Conservation (phyloP, 2,113 vertebrate genomes). For the Perognathus longimembris region DNA sequence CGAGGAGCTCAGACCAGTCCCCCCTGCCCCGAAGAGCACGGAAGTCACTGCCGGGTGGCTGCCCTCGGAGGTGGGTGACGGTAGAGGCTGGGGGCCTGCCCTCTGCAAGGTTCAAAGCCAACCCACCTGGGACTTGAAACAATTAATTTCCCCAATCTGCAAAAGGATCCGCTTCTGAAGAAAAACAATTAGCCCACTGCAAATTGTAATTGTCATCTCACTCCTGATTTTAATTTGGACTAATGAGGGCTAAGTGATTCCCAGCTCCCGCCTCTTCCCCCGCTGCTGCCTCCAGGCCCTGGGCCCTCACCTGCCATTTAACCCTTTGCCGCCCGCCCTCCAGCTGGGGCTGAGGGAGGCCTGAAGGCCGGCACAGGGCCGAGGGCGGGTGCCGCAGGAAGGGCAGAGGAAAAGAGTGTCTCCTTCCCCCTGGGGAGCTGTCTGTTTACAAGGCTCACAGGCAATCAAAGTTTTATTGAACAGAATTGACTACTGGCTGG, state of each 20-base stretch:
- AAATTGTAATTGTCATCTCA: constrained; percentile 88
- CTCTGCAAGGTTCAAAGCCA: constrained; percentile 66
- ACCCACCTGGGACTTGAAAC: constrained; percentile 82
- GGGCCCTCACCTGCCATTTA: constrained; percentile 66
- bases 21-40: background rate
- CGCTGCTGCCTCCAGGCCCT: constrained; percentile 15
- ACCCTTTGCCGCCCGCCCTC: constrained; percentile 18
- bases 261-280: constrained; percentile 58
- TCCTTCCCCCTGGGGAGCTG: constrained; percentile 30
- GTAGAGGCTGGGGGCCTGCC: background rate
- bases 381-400: background rate
- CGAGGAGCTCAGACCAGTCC: background rate
- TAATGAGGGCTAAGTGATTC: constrained; percentile 87
- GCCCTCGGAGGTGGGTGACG: background rate
- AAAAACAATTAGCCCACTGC: constrained; percentile 85
- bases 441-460: constrained; percentile 70
- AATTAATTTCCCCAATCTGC: constrained; percentile 85
- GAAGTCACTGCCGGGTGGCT: background rate
- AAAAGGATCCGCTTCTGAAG: constrained; percentile 80
- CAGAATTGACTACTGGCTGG: constrained; percentile 78
- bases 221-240: constrained; percentile 88
- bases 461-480: constrained; percentile 78
- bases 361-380: background rate
- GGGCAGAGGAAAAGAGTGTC: background rate
- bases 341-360: background rate